Conservation (phyloP, 2,113 vertebrate species). For the Nansenia antarctica region DNA sequence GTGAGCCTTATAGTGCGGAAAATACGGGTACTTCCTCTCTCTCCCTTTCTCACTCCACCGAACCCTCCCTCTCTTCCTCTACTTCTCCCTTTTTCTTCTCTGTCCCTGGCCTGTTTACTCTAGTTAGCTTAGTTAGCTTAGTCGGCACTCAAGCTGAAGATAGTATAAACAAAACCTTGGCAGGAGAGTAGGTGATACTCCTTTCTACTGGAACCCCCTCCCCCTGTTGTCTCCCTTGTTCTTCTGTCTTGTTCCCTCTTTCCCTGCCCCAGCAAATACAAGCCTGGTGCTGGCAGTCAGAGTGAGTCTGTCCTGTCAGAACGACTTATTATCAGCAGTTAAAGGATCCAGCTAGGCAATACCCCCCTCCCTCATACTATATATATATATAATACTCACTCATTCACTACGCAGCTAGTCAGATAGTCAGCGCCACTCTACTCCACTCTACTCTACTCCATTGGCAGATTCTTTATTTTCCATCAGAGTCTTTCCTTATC, state of each 20-base stretch:
- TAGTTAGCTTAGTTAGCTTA: slow-evolving; percentile 39
- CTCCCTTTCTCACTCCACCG: slow-evolving; percentile 3
- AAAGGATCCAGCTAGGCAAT: slow-evolving; percentile 15
- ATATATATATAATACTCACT: background rate
- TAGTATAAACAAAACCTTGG: slow-evolving; percentile 49
- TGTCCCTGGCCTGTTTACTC: slow-evolving; percentile 15
- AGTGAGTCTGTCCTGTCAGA: background rate
- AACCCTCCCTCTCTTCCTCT: background rate
- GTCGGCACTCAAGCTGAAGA: slow-evolving; percentile 20
- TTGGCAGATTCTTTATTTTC: too few species aligned
- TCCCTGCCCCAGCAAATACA: slow-evolving; percentile 1
- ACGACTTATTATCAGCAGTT: background rate
- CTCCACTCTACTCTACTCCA: background rate
- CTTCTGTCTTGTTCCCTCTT: background rate
- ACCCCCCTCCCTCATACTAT: slow-evolving; percentile 12
- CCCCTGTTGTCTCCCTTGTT: slow-evolving; percentile 9
- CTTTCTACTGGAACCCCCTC: slow-evolving; percentile 8
- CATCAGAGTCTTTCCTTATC: too few species aligned
- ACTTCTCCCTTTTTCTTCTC: slow-evolving; percentile 16
- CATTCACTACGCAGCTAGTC: background rate
- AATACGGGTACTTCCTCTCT: too few species aligned
- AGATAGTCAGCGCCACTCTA: background rate
- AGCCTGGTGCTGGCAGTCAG: background rate
- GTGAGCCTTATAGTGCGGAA: too few species aligned
- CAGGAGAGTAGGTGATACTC: slow-evolving; percentile 11